Evolutionary conservation across 2,797 vertebrate species (phyloP), one percentile per base, ranked within the genome.

Genomic region (Urophycis tenuis): DNA sequence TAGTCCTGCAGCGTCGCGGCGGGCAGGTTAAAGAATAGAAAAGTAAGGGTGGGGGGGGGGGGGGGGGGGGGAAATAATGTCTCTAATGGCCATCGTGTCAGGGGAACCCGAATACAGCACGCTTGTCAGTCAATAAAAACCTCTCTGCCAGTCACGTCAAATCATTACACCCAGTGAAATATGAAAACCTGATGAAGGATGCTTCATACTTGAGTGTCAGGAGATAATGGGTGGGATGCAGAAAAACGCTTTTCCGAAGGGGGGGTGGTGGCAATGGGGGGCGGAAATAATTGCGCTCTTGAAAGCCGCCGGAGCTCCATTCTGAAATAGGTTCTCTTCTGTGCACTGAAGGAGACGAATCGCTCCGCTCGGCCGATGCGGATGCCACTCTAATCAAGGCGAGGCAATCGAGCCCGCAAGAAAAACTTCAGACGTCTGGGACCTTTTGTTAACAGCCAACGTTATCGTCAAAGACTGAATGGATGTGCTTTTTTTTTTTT

Each of bases 1-100:
- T 39, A 25, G 84, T 85, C 77, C 75, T n/a, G n/a, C n/a, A n/a
- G n/a, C n/a, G n/a, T n/a, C n/a, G n/a, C n/a, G n/a, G n/a, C n/a
- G n/a, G n/a, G n/a, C n/a, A n/a, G n/a, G n/a, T n/a, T n/a, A 83
- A 84, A 75, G 77, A 82, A 80, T 41, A 35, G 76, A 78, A 60
- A 71, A 14, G n/a, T n/a, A n/a, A n/a, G n/a, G n/a, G n/a, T n/a
- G n/a, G n/a, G n/a, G n/a, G n/a, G n/a, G n/a, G n/a, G n/a, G n/a
- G n/a, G n/a, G n/a, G n/a, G n/a, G n/a, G n/a, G 31, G 0, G 70
- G 39, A 29, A 34, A 30, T 14, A 7, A 3, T 29, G 25, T 29
- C n/a, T 25, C 72, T 30, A 39, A 41, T 41, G 5, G 15, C 12
- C 33, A 41, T 14, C 10, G 33, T n/a, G 19, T 34, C 25, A 22